Conservation (phyloP, 2,113 vertebrate species). For the Abramis brama region DNA sequence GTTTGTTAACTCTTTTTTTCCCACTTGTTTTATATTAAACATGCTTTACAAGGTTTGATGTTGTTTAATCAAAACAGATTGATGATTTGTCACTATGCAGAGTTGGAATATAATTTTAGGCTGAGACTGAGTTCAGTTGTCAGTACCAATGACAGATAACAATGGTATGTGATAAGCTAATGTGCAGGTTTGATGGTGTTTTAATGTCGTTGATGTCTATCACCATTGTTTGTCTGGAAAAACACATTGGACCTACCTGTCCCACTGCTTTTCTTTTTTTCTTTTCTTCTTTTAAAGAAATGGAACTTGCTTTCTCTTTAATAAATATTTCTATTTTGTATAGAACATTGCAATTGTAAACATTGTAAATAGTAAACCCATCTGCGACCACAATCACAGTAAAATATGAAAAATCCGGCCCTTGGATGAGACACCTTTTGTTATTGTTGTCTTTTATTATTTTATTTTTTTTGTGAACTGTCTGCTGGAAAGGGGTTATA, state of each 20-base stretch:
- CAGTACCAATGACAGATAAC: slow-evolving; percentile 27
- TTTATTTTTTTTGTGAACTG: slow-evolving; percentile 55
- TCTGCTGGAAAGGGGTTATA: slow-evolving; percentile 57
- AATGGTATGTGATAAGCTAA: slow-evolving; percentile 30
- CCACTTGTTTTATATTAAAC: slow-evolving; percentile 1
- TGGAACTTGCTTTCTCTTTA: slow-evolving; percentile 71
- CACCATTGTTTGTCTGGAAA: slow-evolving; percentile 28
- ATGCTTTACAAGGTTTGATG: neutral
- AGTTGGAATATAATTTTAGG: neutral
- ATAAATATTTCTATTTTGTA: slow-evolving; percentile 79
- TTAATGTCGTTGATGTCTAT: slow-evolving; percentile 24
- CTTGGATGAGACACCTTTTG: slow-evolving; percentile 56
- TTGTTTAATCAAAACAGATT: neutral
- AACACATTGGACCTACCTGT: slow-evolving; percentile 49
- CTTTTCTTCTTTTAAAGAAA: slow-evolving; percentile 62
- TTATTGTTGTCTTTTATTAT: slow-evolving; percentile 62
- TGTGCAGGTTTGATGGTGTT: slow-evolving; percentile 31
- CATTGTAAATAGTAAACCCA: slow-evolving; percentile 77
- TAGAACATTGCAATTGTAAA: slow-evolving; percentile 75
- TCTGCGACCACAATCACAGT: slow-evolving; percentile 80
- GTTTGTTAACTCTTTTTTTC: neutral
- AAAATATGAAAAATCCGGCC: slow-evolving; percentile 61
- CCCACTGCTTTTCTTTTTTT: slow-evolving; percentile 37
- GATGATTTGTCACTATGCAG: slow-evolving; percentile 28
- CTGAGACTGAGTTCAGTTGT: neutral